Evolutionary conservation across 2,797 vertebrate species (phyloP).

Genomic region (Sciurus carolinensis): DNA sequence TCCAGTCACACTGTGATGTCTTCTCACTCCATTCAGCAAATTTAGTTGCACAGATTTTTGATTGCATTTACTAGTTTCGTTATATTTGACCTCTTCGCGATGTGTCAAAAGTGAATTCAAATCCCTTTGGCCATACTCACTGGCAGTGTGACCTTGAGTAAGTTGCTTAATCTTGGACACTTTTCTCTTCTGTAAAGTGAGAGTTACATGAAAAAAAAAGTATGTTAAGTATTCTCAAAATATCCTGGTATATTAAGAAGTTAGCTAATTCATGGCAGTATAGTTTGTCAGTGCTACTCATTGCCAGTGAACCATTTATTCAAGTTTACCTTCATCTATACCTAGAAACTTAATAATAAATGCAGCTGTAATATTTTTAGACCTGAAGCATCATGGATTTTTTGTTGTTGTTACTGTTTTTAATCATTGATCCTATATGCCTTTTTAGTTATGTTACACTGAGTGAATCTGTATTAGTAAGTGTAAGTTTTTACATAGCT

Average conservation of each 20-base stretch:
- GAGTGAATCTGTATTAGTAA: slow-evolving; percentile 42
- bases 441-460: slow-evolving; percentile 53
- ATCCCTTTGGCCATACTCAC: neutral
- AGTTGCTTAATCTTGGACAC: slow-evolving; percentile 33
- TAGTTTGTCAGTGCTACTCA: slow-evolving; percentile 37
- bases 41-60: slow-evolving; percentile 36
- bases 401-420: neutral
- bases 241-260: slow-evolving; percentile 43
- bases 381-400: neutral
- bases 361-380: slow-evolving; percentile 42
- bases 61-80: slow-evolving; percentile 21
- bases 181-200: slow-evolving; percentile 47
- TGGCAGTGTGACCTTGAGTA: slow-evolving; percentile 25
- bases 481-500: neutral
- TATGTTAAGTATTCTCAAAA: slow-evolving; percentile 61
- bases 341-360: slow-evolving; percentile 61
- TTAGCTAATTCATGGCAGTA: slow-evolving; percentile 37
- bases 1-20: neutral
- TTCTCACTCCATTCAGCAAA: slow-evolving; percentile 26
- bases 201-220: slow-evolving; percentile 1
- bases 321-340: neutral
- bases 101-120: slow-evolving; percentile 31
- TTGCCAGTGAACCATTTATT: slow-evolving; percentile 26
- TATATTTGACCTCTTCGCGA: neutral
- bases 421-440: neutral